Conservation (phyloP, 37 sponge, comb jelly and placozoan species). For the Beroe forskalii region DNA sequence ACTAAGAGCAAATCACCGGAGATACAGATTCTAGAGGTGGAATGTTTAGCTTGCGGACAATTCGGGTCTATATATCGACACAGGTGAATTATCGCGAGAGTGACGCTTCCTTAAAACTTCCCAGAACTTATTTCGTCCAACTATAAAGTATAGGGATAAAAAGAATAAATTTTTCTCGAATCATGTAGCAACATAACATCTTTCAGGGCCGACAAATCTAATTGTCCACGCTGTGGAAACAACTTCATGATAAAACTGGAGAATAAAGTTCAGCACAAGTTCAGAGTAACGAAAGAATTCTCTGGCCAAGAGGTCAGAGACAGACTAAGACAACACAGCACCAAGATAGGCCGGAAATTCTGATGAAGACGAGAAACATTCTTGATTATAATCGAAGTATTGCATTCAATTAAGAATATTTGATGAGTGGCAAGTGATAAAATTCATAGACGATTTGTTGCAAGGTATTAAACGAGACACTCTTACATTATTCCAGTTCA, state of each 20-base stretch:
- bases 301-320: slow-evolving; percentile 5
- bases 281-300: background rate
- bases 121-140: no score
- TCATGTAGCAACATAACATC: no score
- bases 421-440: no score
- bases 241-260: background rate
- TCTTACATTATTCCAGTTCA: no score
- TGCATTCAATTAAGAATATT: no score
- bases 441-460: no score
- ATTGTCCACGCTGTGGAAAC: slow-evolving; percentile 34
- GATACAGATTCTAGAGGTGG: slow-evolving; percentile 48
- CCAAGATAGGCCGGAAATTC: background rate
- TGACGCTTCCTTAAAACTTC: no score
- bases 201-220: slow-evolving; percentile 50
- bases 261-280: slow-evolving; percentile 19
- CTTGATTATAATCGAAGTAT: no score
- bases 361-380: no score
- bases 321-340: background rate
- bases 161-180: no score
- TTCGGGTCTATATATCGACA: slow-evolving; percentile 43
- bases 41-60: slow-evolving; percentile 36
- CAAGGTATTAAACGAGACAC: no score
- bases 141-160: no score
- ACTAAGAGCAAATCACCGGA: slow-evolving; percentile 37
- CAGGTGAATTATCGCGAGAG: background rate